Evolutionary conservation across 2,888 invertebrate genomes (phyloP).

Genomic region (Acleris laterana): DNA sequence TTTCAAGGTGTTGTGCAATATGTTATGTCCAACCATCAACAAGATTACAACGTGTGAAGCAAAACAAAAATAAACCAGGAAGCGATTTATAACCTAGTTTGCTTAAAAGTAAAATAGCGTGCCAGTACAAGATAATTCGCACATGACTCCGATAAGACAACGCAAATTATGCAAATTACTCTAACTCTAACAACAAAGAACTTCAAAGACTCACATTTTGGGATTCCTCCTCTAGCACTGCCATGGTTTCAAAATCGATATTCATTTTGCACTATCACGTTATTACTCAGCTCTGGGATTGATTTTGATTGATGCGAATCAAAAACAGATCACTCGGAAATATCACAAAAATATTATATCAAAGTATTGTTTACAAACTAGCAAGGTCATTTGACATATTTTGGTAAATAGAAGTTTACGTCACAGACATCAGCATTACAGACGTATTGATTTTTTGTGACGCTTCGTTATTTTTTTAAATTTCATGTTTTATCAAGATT

Average conservation of each 20-base stretch:
- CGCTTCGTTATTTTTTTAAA: neutral
- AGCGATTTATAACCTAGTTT: constrained; percentile 25
- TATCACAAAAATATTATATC: constrained; percentile 61
- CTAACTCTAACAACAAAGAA: constrained; percentile 54
- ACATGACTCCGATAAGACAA: constrained; percentile 31
- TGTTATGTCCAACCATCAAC: constrained; percentile 1
- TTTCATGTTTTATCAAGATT: no score
- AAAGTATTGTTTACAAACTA: constrained; percentile 91
- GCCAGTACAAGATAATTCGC: constrained; percentile 13
- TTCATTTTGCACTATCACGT: constrained; percentile 60
- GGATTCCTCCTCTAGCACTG: constrained; percentile 86
- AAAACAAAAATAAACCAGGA: constrained; percentile 34
- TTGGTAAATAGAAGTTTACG: constrained; percentile 62
- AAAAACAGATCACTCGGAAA: constrained; percentile 81
- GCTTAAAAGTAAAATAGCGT: neutral
- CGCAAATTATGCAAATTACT: constrained; percentile 44
- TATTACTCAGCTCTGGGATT: constrained; percentile 41
- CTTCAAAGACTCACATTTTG: constrained; percentile 81
- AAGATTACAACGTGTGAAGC: constrained; percentile 2
- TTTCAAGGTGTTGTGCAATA: constrained; percentile 52
- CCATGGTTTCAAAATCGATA: constrained; percentile 86
- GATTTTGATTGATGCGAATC: constrained; percentile 69
- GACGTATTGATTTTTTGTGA: constrained; percentile 43
- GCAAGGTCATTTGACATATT: constrained; percentile 88
- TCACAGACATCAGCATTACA: constrained; percentile 53